Evolutionary conservation across 1,140 invertebrate species (phyloP).

Genomic region (Marisa cornuarietis): DNA sequence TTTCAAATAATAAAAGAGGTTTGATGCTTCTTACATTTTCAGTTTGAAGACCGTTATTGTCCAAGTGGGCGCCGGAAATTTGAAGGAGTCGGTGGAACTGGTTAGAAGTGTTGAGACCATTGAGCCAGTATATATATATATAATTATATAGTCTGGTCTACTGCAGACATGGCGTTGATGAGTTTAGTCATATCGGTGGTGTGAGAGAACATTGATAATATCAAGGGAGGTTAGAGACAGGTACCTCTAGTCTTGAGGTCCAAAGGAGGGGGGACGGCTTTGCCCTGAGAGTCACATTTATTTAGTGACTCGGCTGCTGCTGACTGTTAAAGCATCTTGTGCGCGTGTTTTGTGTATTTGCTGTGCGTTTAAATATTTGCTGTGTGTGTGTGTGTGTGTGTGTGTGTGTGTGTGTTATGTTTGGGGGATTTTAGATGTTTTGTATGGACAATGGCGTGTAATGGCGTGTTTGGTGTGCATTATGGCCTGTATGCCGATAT

Average conservation of each 20-base stretch:
- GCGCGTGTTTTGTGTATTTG: neutral
- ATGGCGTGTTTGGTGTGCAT: too few relatives aligned
- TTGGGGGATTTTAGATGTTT: too few relatives aligned
- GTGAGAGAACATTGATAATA: too few relatives aligned
- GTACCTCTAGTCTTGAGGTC: too few relatives aligned
- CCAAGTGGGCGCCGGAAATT: conserved; percentile 79
- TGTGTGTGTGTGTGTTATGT: neutral
- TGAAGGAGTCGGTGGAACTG: conserved; percentile 78
- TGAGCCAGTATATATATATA: too few relatives aligned
- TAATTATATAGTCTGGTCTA: too few relatives aligned
- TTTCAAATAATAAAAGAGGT: neutral
- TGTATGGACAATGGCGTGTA: too few relatives aligned
- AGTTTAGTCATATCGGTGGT: neutral
- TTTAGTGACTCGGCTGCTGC: too few relatives aligned
- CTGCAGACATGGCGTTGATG: neutral
- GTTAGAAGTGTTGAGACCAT: conserved; percentile 69
- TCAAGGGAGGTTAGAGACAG: neutral
- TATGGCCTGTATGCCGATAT: neutral
- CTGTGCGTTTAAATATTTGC: neutral
- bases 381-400: conserved; percentile 12
- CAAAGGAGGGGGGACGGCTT: too few relatives aligned
- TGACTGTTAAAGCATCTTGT: too few relatives aligned
- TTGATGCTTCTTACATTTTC: neutral
- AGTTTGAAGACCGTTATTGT: conserved; percentile 72
- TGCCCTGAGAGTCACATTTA: too few relatives aligned